Base-by-base conservation (phyloP, 2,797 vertebrate genomes). In the Cuniculus paca region DNA sequence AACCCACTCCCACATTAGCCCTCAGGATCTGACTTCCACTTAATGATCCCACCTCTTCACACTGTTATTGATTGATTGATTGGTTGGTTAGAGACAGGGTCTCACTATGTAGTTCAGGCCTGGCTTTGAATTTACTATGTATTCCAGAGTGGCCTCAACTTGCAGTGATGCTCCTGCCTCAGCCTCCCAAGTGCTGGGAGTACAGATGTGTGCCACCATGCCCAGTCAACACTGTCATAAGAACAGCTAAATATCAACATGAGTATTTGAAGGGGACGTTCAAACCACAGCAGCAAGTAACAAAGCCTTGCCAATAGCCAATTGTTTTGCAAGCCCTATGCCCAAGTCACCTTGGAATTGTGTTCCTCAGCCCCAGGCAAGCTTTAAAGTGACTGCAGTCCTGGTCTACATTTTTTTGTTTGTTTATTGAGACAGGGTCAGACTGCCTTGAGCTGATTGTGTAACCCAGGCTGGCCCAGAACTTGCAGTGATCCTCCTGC, bases 401-500 rank as follows among this genome's bases (percentile, higher is more conserved):
- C 31, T 45, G 42, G 50, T 24, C 24, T 17, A 63, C 12, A 72
- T 93, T 61, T 97, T 94, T 70, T 70, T 39, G n/a, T 36, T 68
- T 68, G n/a, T 68, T 39, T 70, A 20, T 39, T 39, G 68, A 70
- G 19, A 11, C 19, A 70, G 63, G 63, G 36, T 70, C 36, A 70
- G 68, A 36, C 68, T 70, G 9, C 68, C 36, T 70, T 70, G 68
- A 70, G 19, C 68, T 70, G n/a, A 70, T 20, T 36, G 19, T 22
- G n/a, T 39, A 70, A 70, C 68, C 19, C n/a, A 39, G 34, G 16
- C 16, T n/a, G 34, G n/a, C n/a, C 68, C 39, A 20, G 1, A 39
- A 70, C 8, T 70, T 13, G 8, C n/a, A 70, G 68, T 22, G n/a
- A 70, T 39, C 36, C 68, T 70, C 68, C 68, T n/a, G 36, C 68